phyloP scores from a whole-genome alignment of 2,888 invertebrate genomes.

The Volucella zonaria region DNA sequence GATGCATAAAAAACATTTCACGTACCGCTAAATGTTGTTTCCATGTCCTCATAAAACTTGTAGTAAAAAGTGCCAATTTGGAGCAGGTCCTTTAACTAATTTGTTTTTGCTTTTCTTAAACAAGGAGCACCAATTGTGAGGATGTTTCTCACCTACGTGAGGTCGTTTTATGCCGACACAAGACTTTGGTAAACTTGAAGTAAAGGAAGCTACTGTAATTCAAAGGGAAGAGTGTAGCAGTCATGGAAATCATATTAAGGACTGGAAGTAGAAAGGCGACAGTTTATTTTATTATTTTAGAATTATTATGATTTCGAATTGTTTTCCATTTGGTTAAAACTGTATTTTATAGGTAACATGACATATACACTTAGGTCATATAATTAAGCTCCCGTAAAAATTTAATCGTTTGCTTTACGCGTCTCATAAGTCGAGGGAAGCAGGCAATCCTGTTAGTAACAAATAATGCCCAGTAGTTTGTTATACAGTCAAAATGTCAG shows the following conservation, averaged over 20 bases:
- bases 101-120: slow-evolving; percentile 26
- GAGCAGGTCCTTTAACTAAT: slow-evolving; percentile 43
- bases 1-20: slow-evolving; percentile 25
- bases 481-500: no score
- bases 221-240: slow-evolving; percentile 32
- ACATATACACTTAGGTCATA: no score
- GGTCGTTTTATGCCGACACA: slow-evolving; percentile 27
- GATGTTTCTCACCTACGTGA: slow-evolving; percentile 39
- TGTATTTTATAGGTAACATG: no score
- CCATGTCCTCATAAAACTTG: neutral
- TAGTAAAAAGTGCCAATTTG: neutral
- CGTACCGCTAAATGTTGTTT: slow-evolving; percentile 9
- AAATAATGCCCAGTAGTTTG: no score
- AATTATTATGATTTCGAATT: no score
- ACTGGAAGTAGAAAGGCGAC: slow-evolving; percentile 11
- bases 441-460: no score
- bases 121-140: slow-evolving; percentile 44
- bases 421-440: neutral
- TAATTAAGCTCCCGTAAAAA: no score
- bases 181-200: slow-evolving; percentile 1
- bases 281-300: slow-evolving; percentile 13
- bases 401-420: no score
- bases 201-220: slow-evolving; percentile 33
- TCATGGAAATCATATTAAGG: slow-evolving; percentile 52
- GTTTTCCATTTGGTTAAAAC: no score